Evolutionary conservation across 2,113 vertebrate genomes (phyloP).

Genomic region (Phalacrocorax carbo): DNA sequence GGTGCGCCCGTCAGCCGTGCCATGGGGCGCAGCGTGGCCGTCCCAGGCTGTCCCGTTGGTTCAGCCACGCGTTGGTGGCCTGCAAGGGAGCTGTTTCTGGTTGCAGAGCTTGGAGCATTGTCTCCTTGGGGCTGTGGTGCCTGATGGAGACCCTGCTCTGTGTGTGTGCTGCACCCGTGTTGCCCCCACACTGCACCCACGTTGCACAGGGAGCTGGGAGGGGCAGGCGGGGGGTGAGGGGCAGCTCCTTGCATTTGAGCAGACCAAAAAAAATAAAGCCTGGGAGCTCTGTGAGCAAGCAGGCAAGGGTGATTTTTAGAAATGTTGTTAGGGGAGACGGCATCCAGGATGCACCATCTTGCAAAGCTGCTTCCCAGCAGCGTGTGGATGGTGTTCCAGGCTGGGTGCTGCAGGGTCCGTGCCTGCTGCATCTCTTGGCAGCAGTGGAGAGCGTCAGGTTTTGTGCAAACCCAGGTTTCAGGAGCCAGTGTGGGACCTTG

Average conservation of each 20-base stretch:
- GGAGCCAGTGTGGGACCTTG: neutral
- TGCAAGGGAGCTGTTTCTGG: neutral
- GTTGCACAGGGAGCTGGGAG: neutral
- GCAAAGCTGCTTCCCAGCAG: neutral
- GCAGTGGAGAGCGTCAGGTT: rapidly evolving
- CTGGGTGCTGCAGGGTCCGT: neutral
- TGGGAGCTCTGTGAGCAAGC: neutral
- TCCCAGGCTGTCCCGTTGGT: neutral
- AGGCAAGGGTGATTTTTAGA: neutral
- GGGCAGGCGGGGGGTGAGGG: neutral
- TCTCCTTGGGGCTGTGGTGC: too few relatives aligned
- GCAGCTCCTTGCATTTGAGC: neutral
- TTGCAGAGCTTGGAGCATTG: neutral
- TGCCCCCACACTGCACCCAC: rapidly evolving
- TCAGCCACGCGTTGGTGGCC: neutral
- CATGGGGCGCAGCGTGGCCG: neutral
- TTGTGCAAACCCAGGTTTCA: neutral
- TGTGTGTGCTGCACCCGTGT: neutral
- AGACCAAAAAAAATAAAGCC: neutral
- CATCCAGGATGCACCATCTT: neutral
- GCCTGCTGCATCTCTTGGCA: neutral
- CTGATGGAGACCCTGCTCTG: neutral
- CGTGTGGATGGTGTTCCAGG: neutral
- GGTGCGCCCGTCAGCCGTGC: neutral
- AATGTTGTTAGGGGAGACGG: neutral